Evolutionary conservation across 2,113 vertebrate genomes (phyloP), one percentile per base, ranked within the genome.

Genomic region (Melanocharis versteri): DNA sequence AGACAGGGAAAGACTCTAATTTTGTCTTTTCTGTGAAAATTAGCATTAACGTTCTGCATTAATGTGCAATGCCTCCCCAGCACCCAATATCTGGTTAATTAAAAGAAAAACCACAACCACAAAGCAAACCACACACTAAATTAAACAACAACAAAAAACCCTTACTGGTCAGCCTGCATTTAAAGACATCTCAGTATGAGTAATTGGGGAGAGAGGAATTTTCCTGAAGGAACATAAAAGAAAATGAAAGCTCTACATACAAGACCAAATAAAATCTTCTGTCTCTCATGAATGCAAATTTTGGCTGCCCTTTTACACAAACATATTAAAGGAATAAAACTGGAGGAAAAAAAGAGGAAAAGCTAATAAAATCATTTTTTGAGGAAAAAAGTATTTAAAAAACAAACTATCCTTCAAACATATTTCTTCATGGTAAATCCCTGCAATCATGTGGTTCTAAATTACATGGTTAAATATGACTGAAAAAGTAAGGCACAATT

Each of bases 401-500:
- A 90, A 77, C 81, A 92, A 90, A 94, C 80, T 89, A 93, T 89
- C 83, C 92, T 96, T 97, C 87, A 95, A 95, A 95, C 72, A 71
- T 68, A 89, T 96, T 96, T 96, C 94, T 96, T 96, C 92, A 86
- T 57, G 60, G 84, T 92, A 95, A 94, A 90, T 89, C 94, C 92
- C 88, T 96, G 93, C 88, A 96, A 94, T 96, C 94, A 95, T 95
- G 89, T 75, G 93, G 90, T 89, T 97, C 96, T 95, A 95, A 96
- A 96, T 96, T 94, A 95, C 83, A 96, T 20, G 65, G 86, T 90
- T 95, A 96, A 95, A 96, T 84, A 92, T 9, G 88, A 94, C 94
- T 94, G 88, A 95, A 96, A 96, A 96, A 96, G 90, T 84, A 97
- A 96, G 96, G 96, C 94, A 96, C 92, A 90, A 94, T 96, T 96